Evolutionary conservation across 2,888 invertebrate species (phyloP), one percentile per base, ranked within the genome.

Genomic region (Microctonus brassicae): DNA sequence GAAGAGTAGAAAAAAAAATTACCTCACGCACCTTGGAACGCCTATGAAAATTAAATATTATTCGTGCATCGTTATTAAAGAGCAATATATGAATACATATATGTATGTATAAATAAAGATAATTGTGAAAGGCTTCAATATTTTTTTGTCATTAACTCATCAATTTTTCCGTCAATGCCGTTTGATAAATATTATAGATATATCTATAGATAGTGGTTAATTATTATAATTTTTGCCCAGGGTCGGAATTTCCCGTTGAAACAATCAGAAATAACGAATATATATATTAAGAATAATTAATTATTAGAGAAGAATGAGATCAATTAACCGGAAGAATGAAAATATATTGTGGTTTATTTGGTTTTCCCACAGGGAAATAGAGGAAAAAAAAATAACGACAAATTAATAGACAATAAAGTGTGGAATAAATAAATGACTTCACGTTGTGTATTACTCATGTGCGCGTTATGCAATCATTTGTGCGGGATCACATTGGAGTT

Each of bases 391-490:
- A 75, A 29, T 53, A 57, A 66, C 26, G 10, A 11, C 29, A 69
- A 52, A 9, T 22, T 47, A 61, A 55, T 47, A 58, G 39, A n/a
- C 55, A 65, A 13, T 53, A 29, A 1, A 26, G 39, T 20, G 33
- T 22, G 36, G 34, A 22, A 65, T 52, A 33, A 53, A 53, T 24
- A 65, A n/a, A 70, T 69, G 65, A 63, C 62, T 65, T 10, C 39
- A 26, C 2, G 57, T 57, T n/a, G n/a, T 58, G 61, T 60, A 47
- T 74, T 73, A 74, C 64, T 77, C 75, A 76, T 75, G 42, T 47
- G 57, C 36, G 57, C 62, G 47, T 77, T 76, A 73, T 69, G 75
- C 55, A 77, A 77, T 72, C 61, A 33, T 36, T 26, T 39, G 47
- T 69, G n/a, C n/a, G 17, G 72, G 70, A 74, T 75, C 72, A 69